Conservation (phyloP, 2,113 vertebrate species). For the Cervus canadensis region DNA sequence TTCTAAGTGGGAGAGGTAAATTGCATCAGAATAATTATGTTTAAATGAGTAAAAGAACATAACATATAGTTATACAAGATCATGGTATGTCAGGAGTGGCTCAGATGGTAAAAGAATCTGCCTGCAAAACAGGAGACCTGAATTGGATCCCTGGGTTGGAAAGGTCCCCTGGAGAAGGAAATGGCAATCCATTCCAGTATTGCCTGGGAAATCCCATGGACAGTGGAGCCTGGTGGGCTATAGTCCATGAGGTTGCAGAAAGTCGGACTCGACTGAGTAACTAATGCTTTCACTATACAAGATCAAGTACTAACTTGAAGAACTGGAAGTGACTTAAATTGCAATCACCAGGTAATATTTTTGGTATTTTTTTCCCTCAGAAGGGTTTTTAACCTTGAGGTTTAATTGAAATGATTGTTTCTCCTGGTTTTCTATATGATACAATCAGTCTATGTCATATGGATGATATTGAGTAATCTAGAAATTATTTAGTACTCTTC, state of each 20-base stretch:
- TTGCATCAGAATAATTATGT: background rate
- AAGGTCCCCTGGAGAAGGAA: background rate
- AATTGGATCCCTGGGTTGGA: background rate
- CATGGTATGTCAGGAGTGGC: background rate
- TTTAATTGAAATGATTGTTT: slow-evolving; percentile 17
- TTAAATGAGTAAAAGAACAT: background rate
- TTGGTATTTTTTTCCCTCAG: background rate
- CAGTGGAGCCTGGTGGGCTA: background rate
- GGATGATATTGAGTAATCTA: background rate
- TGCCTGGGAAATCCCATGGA: background rate
- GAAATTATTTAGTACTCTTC: background rate
- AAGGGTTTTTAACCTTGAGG: background rate
- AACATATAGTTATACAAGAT: slow-evolving; percentile 22
- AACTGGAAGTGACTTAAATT: background rate
- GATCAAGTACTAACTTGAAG: background rate
- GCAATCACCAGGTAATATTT: background rate
- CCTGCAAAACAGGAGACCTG: background rate
- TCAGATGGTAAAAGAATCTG: background rate
- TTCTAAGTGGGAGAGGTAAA: background rate
- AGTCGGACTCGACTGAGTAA: background rate
- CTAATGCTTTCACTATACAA: background rate
- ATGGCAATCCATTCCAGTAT: background rate
- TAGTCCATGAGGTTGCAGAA: background rate
- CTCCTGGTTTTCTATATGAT: background rate
- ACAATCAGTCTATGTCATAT: background rate